Base-by-base conservation (phyloP, 1,140 invertebrate species). In the Apis laboriosa region DNA sequence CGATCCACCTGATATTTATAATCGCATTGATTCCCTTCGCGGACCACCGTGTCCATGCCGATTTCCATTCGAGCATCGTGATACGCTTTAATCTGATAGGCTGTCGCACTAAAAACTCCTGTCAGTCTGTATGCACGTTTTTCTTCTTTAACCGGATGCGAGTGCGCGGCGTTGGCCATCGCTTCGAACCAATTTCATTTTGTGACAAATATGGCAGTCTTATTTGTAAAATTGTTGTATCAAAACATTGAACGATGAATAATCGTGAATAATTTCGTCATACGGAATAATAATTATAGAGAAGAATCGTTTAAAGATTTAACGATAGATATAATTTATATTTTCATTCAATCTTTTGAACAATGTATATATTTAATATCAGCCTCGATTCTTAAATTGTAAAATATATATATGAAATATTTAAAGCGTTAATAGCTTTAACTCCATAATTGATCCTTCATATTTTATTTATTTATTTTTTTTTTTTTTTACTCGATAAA, bases 51-150 rank as follows among this genome's bases (percentile, higher is more conserved):
- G n/a, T 13, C 12, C 34, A 71, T n/a, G 34, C 17, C 24, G 28
- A 72, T 72, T 55, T 77, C 63, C 75, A 53, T 67, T 28, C 51
- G 12, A n/a, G 15, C 17, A 19, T 55, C 28, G 19, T 24, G 51
- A 67, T 67, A 43, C 51, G 61, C 51, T 67, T 67, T 77, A 55
- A 67, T 72, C 53, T 56, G 28, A 72, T 56, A 28, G 24, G 15
- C 19, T 72, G 71, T 56, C 53, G 34, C 53, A 13, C 24, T 72
- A 72, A 72, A 72, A 72, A 72, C 71, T 56, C 24, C 53, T 12
- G 53, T 56, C 71, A 28, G 17, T 34, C 8, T 17, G 17, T 24
- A 13, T n/a, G 13, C 51, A 17, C 17, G 9, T 55, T 72, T 56
- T 55, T 72, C 24, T 28, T 21, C 9, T 4, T 28, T 21, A 7